These are phyloP conservation scores for Eurystomus glaucurus DNA, from an alignment of 2,797 vertebrate species.

Conservation along the genomic window DNA sequence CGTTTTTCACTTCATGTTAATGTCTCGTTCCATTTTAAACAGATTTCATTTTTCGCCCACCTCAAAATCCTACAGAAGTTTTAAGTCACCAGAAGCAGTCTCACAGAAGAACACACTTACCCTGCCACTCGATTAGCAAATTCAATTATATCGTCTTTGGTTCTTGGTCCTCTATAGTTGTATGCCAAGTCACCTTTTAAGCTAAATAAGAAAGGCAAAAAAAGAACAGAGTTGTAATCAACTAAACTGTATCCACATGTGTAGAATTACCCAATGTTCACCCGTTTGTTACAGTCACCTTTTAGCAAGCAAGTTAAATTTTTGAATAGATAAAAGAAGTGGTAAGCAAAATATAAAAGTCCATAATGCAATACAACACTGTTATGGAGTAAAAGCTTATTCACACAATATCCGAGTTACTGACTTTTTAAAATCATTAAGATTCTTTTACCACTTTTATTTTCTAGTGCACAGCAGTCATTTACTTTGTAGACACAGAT, in stretches of 20 bases:
- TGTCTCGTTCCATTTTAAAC: background rate
- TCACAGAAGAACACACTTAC: constrained; percentile 83
- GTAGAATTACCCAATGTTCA: background rate
- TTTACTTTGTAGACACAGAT: background rate
- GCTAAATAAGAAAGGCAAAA: constrained; percentile 75
- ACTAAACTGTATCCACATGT: background rate
- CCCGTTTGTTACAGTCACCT: background rate
- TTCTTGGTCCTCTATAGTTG: constrained; percentile 91
- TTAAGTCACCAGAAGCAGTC: background rate
- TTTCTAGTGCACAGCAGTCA: background rate
- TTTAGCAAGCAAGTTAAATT: background rate
- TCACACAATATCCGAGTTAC: background rate
- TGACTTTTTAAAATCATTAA: background rate
- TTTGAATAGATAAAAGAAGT: background rate
- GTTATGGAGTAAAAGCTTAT: background rate
- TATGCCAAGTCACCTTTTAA: constrained; percentile 92
- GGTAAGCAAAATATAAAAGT: background rate
- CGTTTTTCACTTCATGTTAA: background rate
- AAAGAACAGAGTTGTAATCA: background rate
- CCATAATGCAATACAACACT: background rate
- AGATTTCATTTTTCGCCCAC: background rate
- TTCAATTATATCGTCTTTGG: constrained; percentile 93
- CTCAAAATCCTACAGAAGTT: background rate
- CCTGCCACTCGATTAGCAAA: constrained; percentile 93
- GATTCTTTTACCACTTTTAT: background rate